Base-by-base conservation (phyloP, 2,113 vertebrate genomes). In the Eptatretus burgeri region DNA sequence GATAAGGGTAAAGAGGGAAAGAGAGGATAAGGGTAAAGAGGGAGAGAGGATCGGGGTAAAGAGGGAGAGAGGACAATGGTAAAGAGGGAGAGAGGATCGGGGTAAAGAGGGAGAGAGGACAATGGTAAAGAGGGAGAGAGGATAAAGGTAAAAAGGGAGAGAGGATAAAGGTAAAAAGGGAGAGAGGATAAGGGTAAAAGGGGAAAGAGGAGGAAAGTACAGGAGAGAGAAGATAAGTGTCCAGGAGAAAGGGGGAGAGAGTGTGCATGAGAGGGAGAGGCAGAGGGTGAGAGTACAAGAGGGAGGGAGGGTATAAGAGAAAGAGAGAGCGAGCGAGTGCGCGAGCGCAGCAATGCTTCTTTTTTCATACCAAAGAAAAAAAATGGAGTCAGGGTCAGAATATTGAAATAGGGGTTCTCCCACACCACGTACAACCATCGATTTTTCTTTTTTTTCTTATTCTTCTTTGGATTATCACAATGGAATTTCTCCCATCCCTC, bases 341-440 rank as follows among this genome's bases (percentile, higher is more conserved):
- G 52, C 11, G 53, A 56, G 53, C 3, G 3, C 7, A 41, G 27
- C 3, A 41, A 41, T 3, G 27, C 27, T 41, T 41, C 27, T 41
- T 41, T 41, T 41, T 2, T 62, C 49, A 12, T 49, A 66, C n/a
- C 64, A 62, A 14, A 18, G 41, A 13, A 63, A 18, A 68, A 52
- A n/a, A 70, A 64, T 53, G 0, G 0, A 9, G 62, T 12, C 62
- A 68, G n/a, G n/a, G 27, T 41, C 27, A 41, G 27, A 41, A 41
- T 18, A 16, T 14, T 16, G 18, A 18, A 5, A 14, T 56, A 16
- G 14, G 2, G 14, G 2, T 41, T 41, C 27, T 41, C 27, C 27
- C 27, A 41, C 7, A 16, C 53, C 18, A 7, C 7, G 18, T 7
- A 14, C 53, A 14, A 56, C 14, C 53, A 56, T 56, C 3, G 3